Evolutionary conservation across 2,888 invertebrate species (phyloP).

Genomic region (Dione vanillae): DNA sequence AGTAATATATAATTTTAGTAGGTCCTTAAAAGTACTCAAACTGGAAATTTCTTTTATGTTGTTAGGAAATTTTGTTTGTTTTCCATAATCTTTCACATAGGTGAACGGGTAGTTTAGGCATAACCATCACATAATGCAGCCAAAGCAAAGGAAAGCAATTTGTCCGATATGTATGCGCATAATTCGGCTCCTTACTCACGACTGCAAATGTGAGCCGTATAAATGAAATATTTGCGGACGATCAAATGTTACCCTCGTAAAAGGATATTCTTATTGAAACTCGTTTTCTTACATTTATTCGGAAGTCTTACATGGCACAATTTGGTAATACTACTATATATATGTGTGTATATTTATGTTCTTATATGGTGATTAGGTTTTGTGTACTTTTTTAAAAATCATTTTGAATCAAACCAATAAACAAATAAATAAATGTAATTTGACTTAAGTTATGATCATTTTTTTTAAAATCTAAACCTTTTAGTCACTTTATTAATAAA

Average conservation of each 20-base stretch:
- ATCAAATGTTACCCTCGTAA: conserved; percentile 50
- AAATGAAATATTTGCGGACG: conserved; percentile 44
- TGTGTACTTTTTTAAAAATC: conserved; percentile 8
- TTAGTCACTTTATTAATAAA: background rate
- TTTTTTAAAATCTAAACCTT: too few species aligned
- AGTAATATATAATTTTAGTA: too few species aligned
- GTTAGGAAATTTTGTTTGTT: background rate
- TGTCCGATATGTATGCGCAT: conserved; percentile 38
- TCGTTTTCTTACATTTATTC: conserved; percentile 43
- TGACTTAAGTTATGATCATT: too few species aligned
- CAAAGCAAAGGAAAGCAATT: conserved; percentile 35
- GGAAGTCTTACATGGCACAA: conserved; percentile 37
- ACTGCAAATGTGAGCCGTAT: conserved; percentile 33
- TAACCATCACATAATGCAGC: conserved; percentile 9
- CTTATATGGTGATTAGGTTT: too few species aligned
- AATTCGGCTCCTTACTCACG: conserved; percentile 31
- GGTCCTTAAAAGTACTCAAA: too few species aligned
- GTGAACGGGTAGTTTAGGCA: background rate
- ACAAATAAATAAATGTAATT: too few species aligned
- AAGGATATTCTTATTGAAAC: conserved; percentile 52
- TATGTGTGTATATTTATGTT: too few species aligned
- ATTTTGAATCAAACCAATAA: too few species aligned
- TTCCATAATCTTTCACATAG: background rate
- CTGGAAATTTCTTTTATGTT: too few species aligned
- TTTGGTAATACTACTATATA: conserved; percentile 29